phyloP scores from a whole-genome alignment of 1,140 invertebrate genomes.

The Notospermus geniculatus region DNA sequence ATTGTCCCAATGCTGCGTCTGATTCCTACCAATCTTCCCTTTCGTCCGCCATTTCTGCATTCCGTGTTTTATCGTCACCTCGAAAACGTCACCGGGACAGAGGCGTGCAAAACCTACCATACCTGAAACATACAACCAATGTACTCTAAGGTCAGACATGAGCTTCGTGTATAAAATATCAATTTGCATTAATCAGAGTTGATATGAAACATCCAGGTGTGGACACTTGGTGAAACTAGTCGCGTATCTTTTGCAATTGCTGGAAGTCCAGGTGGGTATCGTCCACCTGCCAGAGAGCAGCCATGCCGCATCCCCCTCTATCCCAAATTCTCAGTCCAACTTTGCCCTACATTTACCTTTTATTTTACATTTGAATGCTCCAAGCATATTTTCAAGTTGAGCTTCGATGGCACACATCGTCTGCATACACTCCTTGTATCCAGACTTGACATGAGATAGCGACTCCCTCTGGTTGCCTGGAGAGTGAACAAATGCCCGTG shows the following conservation, averaged over 20 bases:
- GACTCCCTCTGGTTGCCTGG: constrained; percentile 58
- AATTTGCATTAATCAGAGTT: no score
- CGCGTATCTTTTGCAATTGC: no score
- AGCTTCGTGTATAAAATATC: no score
- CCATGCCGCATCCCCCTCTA: no score
- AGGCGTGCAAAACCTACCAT: constrained; percentile 65
- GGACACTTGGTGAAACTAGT: no score
- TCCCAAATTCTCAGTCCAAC: no score
- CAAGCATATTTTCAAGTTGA: constrained; percentile 60
- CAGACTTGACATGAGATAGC: constrained; percentile 59
- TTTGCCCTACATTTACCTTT: constrained; percentile 55
- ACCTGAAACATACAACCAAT: no score
- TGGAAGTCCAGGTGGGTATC: no score
- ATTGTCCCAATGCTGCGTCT: constrained; percentile 62
- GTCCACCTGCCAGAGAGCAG: no score
- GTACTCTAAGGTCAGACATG: no score
- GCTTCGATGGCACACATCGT: constrained; percentile 61
- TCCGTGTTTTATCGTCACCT: constrained; percentile 64
- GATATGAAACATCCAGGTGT: no score
- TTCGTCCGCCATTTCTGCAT: constrained; percentile 65
- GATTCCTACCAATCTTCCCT: constrained; percentile 61
- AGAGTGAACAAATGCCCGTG: constrained; percentile 58
- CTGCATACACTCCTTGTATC: constrained; percentile 61
- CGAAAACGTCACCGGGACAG: constrained; percentile 66
- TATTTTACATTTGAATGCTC: constrained; percentile 60